A percentile compares a stretch with the other conserved stretches of the same genome.
These are phyloP conservation scores for Corythoichthys haematopterus DNA, from an alignment of 2,113 vertebrate species.

Conservation along the genomic window DNA sequence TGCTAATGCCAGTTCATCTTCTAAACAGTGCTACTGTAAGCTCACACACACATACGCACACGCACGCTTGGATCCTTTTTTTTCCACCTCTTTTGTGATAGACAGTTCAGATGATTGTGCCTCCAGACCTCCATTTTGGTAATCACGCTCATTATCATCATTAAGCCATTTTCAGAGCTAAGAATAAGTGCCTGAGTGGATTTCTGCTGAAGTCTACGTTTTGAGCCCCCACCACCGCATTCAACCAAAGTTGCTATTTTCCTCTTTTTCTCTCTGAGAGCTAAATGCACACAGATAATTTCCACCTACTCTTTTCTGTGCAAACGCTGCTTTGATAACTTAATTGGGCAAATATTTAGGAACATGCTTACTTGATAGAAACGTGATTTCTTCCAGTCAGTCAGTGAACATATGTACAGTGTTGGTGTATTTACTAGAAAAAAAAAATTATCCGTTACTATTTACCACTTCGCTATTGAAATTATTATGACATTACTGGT, in stretches of 20 bases:
- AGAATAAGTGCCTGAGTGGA: constrained; percentile 44
- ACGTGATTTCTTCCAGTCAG: not conserved
- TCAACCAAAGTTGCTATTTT: not conserved
- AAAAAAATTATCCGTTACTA: no score
- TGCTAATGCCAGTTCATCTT: constrained; percentile 71
- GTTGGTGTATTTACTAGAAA: no score
- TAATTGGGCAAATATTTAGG: not conserved
- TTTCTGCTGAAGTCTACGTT: constrained; percentile 13
- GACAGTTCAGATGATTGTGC: constrained; percentile 63
- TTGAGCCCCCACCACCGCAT: not conserved
- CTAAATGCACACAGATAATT: not conserved
- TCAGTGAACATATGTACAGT: not conserved
- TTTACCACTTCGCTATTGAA: no score
- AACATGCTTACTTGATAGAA: not conserved
- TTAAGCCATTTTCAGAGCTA: constrained; percentile 53
- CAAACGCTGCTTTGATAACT: not conserved
- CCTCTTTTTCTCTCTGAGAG: not conserved
- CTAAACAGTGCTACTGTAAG: constrained; percentile 60
- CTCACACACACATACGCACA: constrained; percentile 33
- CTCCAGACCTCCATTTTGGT: constrained; percentile 47
- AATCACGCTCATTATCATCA: constrained; percentile 66
- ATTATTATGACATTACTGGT: no score
- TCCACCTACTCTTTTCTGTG: not conserved
- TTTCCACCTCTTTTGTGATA: constrained; percentile 35
- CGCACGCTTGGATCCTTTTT: constrained; percentile 27